Percentiles rank a stretch among this genome's conserved stretches.
phyloP scores from a whole-genome alignment of 1,140 invertebrate species.

The Hyles vespertilio region DNA sequence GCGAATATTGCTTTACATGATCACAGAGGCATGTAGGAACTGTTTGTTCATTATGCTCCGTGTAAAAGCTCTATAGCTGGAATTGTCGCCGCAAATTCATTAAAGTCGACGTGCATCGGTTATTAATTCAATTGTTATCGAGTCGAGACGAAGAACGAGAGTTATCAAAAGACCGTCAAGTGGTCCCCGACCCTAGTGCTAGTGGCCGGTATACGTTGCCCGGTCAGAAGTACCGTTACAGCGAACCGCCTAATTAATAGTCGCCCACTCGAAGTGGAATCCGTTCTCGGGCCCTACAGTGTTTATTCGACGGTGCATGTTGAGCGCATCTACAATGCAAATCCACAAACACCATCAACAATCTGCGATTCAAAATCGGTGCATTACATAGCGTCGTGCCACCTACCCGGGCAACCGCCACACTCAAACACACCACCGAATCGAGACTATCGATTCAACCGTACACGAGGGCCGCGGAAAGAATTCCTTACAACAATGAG shows the following conservation, averaged over 20 bases:
- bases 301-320: conserved; percentile 37
- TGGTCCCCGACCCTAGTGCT: conserved; percentile 5
- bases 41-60: too few relatives aligned
- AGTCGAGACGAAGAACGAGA: conserved; percentile 33
- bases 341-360: conserved; percentile 47
- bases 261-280: conserved; percentile 49
- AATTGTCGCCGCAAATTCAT: neutral
- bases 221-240: conserved; percentile 42
- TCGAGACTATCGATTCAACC: conserved; percentile 66
- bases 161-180: conserved; percentile 43
- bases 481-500: conserved; percentile 72
- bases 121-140: conserved; percentile 34
- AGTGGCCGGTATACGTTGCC: conserved; percentile 9
- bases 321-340: conserved; percentile 64
- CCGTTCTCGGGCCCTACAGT: conserved; percentile 27
- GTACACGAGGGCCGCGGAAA: conserved; percentile 56
- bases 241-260: conserved; percentile 56
- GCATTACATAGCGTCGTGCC: conserved; percentile 38
- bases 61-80: too few relatives aligned
- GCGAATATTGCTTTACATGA: conserved; percentile 10
- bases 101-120: conserved; percentile 1
- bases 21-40: neutral
- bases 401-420: conserved; percentile 34
- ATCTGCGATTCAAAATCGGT: conserved; percentile 49
- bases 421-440: conserved; percentile 17